phyloP scores from a whole-genome alignment of 37 sponge, comb jelly and placozoan species.

The Beroe forskalii region DNA sequence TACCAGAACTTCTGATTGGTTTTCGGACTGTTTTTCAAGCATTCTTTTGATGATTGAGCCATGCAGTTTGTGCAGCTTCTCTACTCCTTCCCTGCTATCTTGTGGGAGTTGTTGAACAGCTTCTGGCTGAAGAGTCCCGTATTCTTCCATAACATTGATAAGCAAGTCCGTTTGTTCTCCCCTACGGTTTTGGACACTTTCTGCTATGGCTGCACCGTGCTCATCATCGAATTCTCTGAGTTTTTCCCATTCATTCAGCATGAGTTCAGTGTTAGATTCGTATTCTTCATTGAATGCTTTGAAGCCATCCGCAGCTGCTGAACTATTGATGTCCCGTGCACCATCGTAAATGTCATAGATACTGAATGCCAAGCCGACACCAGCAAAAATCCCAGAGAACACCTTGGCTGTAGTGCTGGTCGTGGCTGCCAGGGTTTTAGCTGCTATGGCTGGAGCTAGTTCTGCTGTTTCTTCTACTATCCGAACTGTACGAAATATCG shows the following conservation, averaged over 20 bases:
- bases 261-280: no score
- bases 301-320: background rate
- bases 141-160: no score
- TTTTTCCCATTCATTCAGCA: background rate
- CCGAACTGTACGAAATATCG: background rate
- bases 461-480: conserved; percentile 1
- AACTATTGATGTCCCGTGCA: background rate
- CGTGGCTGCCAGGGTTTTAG: background rate
- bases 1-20: no score
- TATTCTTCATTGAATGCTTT: background rate
- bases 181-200: no score
- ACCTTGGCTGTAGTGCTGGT: background rate
- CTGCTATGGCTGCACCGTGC: no score
- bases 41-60: no score
- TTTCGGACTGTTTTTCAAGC: no score
- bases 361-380: background rate
- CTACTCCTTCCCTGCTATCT: no score
- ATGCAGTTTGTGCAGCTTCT: no score
- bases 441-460: background rate
- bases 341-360: background rate
- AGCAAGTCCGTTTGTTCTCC: no score
- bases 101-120: no score
- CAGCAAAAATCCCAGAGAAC: conserved; percentile 20
- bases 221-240: background rate
- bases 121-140: no score